Percentiles rank a stretch among this genome's conserved stretches.
phyloP scores from a whole-genome alignment of 2,888 invertebrate genomes.

The Eupithecia pulchellata region DNA sequence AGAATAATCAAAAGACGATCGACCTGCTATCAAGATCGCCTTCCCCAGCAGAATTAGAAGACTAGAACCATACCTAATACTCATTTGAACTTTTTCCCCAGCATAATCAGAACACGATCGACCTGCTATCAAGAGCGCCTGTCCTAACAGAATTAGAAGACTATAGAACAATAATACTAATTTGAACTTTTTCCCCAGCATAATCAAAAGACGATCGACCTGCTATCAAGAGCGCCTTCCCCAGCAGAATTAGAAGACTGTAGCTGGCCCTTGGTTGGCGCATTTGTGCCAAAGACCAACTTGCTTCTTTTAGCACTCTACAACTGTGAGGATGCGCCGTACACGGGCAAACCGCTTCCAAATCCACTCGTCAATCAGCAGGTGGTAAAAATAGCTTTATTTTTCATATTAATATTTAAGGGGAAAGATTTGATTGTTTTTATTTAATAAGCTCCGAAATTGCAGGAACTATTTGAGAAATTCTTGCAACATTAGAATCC shows the following conservation, averaged over 20 bases:
- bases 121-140: no score
- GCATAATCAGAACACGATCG: no score
- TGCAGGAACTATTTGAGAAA: no score
- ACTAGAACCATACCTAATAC: no score
- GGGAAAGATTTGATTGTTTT: no score
- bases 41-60: slow-evolving; percentile 41
- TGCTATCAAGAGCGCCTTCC: slow-evolving; percentile 56
- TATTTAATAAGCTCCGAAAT: no score
- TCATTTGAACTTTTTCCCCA: no score
- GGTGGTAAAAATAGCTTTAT: slow-evolving; percentile 52
- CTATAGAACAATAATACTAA: no score
- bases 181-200: slow-evolving; percentile 60
- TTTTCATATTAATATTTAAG: neutral
- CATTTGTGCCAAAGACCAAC: slow-evolving; percentile 71
- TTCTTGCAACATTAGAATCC: no score
- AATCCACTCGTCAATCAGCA: slow-evolving; percentile 66
- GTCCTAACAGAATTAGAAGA: no score
- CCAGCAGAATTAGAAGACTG: slow-evolving; percentile 52
- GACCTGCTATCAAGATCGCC: slow-evolving; percentile 59
- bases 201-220: slow-evolving; percentile 58
- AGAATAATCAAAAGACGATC: slow-evolving; percentile 64
- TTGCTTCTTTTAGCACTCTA: slow-evolving; percentile 73
- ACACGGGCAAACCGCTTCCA: slow-evolving; percentile 54
- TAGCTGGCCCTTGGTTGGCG: slow-evolving; percentile 72
- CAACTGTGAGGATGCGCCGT: slow-evolving; percentile 54